Percentiles rank a stretch among this genome's conserved stretches.
Conservation (phyloP, 2,797 vertebrate species). For the Yasuhikotakia modesta region DNA sequence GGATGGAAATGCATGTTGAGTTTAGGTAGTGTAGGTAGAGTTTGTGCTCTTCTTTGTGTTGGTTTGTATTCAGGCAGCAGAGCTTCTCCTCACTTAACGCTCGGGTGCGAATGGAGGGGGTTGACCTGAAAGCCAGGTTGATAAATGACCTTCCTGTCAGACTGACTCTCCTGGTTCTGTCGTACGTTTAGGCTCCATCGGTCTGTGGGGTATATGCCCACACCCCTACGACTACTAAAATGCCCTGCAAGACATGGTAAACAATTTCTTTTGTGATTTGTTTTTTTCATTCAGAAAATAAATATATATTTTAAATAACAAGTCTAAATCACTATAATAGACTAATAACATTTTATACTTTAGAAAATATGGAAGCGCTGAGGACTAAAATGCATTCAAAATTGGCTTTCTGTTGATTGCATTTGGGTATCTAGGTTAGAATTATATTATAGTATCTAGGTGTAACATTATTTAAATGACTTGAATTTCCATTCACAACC, state of each 20-base stretch:
- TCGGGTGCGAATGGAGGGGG: conserved; percentile 66
- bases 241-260: background rate
- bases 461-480: too few species aligned
- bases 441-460: too few species aligned
- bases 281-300: too few species aligned
- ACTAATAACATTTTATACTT: background rate
- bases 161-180: conserved; percentile 61
- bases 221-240: conserved; percentile 13
- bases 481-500: too few species aligned
- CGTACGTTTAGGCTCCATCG: conserved; percentile 15
- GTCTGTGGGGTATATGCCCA: conserved; percentile 27
- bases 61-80: conserved; percentile 26
- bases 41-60: conserved; percentile 16
- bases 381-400: background rate
- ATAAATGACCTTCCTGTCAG: conserved; percentile 71
- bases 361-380: background rate
- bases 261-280: background rate
- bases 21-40: background rate
- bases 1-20: background rate
- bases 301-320: too few species aligned
- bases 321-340: too few species aligned
- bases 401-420: too few species aligned
- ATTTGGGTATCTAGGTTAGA: too few species aligned
- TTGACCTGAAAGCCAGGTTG: conserved; percentile 76
- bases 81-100: conserved; percentile 32